Conservation (phyloP, 2,113 vertebrate genomes). For the Diadophis punctatus region DNA sequence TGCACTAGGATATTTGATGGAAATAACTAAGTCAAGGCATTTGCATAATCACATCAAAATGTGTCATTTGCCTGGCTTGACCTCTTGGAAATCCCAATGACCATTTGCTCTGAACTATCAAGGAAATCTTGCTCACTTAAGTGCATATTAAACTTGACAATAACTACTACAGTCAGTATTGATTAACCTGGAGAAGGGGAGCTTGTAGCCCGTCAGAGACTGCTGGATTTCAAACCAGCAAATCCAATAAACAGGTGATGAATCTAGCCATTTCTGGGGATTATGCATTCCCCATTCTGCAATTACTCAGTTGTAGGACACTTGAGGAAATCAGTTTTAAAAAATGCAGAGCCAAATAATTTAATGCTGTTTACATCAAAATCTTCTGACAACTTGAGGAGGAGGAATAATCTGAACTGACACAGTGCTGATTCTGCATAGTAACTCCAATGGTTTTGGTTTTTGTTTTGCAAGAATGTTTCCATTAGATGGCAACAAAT, state of each 20-base stretch:
- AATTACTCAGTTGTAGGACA: background rate
- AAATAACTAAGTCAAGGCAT: background rate
- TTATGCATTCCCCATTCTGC: background rate
- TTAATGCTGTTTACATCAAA: background rate
- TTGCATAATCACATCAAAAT: background rate
- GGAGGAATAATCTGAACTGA: background rate
- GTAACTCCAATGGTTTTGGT: background rate
- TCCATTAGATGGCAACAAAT: slow-evolving; percentile 37
- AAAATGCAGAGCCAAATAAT: background rate
- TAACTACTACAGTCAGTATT: background rate
- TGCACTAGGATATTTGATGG: background rate
- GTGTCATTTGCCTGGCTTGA: background rate
- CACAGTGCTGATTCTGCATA: background rate
- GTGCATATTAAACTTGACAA: background rate
- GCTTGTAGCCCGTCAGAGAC: background rate
- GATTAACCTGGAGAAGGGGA: background rate
- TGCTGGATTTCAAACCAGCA: background rate
- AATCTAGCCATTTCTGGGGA: background rate
- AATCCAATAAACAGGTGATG: background rate
- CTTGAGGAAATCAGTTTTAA: background rate
- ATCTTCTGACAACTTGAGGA: background rate
- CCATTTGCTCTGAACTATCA: background rate
- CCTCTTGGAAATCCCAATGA: background rate
- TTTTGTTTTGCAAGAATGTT: background rate
- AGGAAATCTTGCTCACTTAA: background rate